A percentile compares a stretch with the other conserved stretches of the same genome.
Evolutionary conservation across 2,888 invertebrate genomes (phyloP).

Genomic region (Dromius quadrimaculatus): DNA sequence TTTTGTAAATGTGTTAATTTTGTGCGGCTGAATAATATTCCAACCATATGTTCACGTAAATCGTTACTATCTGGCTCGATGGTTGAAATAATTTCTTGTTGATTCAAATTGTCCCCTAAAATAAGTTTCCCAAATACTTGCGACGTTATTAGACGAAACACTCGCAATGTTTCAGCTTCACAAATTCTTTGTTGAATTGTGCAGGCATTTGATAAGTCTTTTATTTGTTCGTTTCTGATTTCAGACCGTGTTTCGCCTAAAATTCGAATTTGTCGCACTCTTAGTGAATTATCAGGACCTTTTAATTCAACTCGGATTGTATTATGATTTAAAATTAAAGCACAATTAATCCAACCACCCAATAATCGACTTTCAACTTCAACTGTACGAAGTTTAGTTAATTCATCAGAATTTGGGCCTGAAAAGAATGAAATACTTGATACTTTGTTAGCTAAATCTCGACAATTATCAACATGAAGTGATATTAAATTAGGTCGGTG

Average conservation of each 20-base stretch:
- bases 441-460: constrained; percentile 94
- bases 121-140: constrained; percentile 94
- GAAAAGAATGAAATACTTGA: constrained; percentile 86
- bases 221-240: constrained; percentile 65
- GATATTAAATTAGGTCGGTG: constrained; percentile 81
- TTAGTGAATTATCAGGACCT: constrained; percentile 90
- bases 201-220: constrained; percentile 68
- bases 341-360: constrained; percentile 94
- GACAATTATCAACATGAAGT: constrained; percentile 94
- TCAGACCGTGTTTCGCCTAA: constrained; percentile 75
- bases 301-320: constrained; percentile 83
- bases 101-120: constrained; percentile 71
- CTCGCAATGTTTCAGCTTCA: constrained; percentile 91
- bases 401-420: constrained; percentile 85
- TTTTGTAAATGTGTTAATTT: constrained; percentile 93
- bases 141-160: constrained; percentile 91
- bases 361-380: constrained; percentile 83
- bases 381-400: constrained; percentile 82
- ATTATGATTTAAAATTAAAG: constrained; percentile 66
- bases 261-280: constrained; percentile 86
- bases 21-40: constrained; percentile 93
- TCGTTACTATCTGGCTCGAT: constrained; percentile 68
- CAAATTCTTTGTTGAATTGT: constrained; percentile 88
- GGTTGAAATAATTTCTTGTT: constrained; percentile 58
- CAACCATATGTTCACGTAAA: constrained; percentile 94